Evolutionary conservation across 2,888 invertebrate genomes (phyloP).

Genomic region (Trimorus sp.): DNA sequence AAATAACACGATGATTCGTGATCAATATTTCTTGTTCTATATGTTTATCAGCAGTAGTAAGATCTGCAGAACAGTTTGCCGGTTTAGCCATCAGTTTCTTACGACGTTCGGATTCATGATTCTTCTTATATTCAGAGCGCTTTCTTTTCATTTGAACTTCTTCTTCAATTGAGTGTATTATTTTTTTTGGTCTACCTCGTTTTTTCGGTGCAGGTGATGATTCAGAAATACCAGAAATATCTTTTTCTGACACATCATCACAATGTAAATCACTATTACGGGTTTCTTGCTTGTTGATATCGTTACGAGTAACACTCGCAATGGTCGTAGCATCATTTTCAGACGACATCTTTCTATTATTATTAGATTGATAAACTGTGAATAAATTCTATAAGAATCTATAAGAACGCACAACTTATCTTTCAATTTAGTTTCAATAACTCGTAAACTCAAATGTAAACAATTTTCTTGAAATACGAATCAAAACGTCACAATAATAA

Average conservation of each 20-base stretch:
- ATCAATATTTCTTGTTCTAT: too few relatives aligned
- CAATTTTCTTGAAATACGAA: too few relatives aligned
- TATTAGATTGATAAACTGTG: too few relatives aligned
- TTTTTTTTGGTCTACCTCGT: background rate
- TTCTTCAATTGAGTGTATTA: background rate
- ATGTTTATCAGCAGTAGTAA: background rate
- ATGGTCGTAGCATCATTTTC: background rate
- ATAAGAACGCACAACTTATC: background rate
- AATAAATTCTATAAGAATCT: background rate
- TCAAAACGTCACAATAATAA: background rate
- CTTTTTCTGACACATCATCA: background rate
- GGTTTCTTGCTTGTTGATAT: background rate
- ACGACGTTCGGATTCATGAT: slow-evolving; percentile 1
- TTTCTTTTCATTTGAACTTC: background rate
- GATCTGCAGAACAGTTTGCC: background rate
- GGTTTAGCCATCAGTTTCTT: background rate
- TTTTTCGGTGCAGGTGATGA: background rate
- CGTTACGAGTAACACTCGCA: background rate
- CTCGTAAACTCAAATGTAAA: background rate
- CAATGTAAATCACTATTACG: background rate
- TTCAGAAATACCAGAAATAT: background rate
- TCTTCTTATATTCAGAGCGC: background rate
- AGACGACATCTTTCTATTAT: background rate
- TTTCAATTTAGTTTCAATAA: slow-evolving; percentile 1
- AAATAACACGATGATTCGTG: background rate